Percentiles rank a stretch among this genome's conserved stretches.
phyloP scores from a whole-genome alignment of 2,113 vertebrate genomes.

The Eretmochelys imbricata region DNA sequence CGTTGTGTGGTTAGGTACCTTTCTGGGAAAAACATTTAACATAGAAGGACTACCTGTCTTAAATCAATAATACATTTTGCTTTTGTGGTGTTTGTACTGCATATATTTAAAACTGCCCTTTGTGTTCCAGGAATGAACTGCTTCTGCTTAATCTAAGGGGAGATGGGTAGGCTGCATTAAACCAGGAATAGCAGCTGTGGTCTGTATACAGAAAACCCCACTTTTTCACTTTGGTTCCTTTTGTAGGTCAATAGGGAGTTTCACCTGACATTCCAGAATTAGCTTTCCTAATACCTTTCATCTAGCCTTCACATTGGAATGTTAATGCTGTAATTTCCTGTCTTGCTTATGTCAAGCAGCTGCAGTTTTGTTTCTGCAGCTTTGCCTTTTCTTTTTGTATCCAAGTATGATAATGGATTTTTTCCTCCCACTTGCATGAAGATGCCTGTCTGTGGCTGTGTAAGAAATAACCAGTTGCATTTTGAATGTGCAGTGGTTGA shows the following conservation, averaged over 20 bases:
- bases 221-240: not conserved
- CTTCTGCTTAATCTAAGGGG: not conserved
- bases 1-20: not conserved
- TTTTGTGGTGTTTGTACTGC: not conserved
- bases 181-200: not conserved
- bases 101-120: fast-evolving
- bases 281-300: not conserved
- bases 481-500: not conserved
- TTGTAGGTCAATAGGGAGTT: not conserved
- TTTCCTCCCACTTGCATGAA: not conserved
- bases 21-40: not conserved
- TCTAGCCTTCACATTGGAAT: not conserved
- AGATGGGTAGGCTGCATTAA: not conserved
- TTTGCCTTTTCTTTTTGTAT: not conserved
- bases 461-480: not conserved
- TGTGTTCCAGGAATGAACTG: fast-evolving
- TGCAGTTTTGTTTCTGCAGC: not conserved
- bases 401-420: not conserved
- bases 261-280: not conserved
- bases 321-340: not conserved
- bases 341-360: not conserved
- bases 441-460: not conserved
- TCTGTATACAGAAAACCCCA: fast-evolving
- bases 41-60: fast-evolving
- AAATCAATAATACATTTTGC: not conserved